phyloP scores from a whole-genome alignment of 2,888 invertebrate species.

The Polymixis flavicincta region DNA sequence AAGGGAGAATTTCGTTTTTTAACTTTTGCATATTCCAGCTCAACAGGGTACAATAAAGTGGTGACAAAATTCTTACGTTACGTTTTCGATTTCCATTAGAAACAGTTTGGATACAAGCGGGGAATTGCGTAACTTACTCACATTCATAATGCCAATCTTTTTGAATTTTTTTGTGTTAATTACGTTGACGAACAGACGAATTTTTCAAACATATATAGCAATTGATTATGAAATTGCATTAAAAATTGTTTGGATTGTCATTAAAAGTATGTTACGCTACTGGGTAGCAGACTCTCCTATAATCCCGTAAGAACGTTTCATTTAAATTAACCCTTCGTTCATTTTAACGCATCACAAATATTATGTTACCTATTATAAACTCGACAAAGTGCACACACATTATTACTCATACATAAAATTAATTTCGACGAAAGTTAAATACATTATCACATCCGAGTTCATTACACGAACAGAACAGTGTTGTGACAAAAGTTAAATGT shows the following conservation, averaged over 20 bases:
- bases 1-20: neutral
- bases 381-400: neutral
- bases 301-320: neutral
- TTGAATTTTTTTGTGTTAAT: neutral
- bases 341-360: neutral
- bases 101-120: too few relatives aligned
- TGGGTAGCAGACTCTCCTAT: neutral
- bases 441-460: constrained; percentile 2
- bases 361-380: neutral
- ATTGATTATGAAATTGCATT: neutral
- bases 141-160: neutral
- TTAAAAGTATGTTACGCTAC: neutral
- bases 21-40: neutral
- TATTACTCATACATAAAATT: constrained; percentile 14
- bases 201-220: neutral
- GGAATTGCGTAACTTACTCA: too few relatives aligned
- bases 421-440: constrained; percentile 9
- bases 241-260: neutral
- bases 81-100: too few relatives aligned
- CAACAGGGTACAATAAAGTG: too few relatives aligned
- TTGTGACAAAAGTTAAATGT: constrained; percentile 7
- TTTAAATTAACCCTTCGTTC: neutral
- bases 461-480: constrained; percentile 15
- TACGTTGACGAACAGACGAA: neutral
- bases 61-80: too few relatives aligned